A percentile compares a stretch with the other conserved stretches of the same genome.
These are phyloP conservation scores for Solenopsis invicta DNA, from an alignment of 1,140 invertebrate genomes.

Conservation along the genomic window DNA sequence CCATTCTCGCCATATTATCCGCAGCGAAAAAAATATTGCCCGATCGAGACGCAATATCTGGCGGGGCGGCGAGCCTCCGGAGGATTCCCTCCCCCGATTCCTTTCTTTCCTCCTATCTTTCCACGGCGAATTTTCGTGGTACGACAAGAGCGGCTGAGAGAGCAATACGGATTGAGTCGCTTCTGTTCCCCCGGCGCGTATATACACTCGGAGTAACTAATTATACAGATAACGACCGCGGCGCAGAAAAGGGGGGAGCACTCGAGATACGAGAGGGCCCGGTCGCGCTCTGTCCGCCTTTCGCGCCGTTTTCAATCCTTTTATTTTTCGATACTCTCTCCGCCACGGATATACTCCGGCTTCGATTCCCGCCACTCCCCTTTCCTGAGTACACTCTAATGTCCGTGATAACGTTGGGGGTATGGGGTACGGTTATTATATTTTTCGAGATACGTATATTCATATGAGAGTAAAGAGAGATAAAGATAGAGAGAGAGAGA, in stretches of 20 bases:
- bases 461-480: background rate
- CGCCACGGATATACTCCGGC: slow-evolving; percentile 55
- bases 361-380: background rate
- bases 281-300: slow-evolving; percentile 69
- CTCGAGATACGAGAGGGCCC: slow-evolving; percentile 75
- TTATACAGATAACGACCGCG: slow-evolving; percentile 82
- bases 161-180: slow-evolving; percentile 80
- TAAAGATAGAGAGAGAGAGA: background rate
- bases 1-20: slow-evolving; percentile 28
- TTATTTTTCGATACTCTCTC: slow-evolving; percentile 62
- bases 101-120: slow-evolving; percentile 37
- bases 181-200: slow-evolving; percentile 72
- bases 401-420: slow-evolving; percentile 49
- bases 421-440: slow-evolving; percentile 51
- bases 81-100: background rate
- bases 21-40: slow-evolving; percentile 40
- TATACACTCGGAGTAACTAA: slow-evolving; percentile 80
- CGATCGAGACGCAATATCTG: slow-evolving; percentile 35
- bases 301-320: slow-evolving; percentile 61
- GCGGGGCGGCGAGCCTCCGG: background rate
- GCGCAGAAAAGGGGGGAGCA: slow-evolving; percentile 75
- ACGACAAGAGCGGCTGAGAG: background rate
- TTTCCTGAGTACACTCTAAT: slow-evolving; percentile 54
- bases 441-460: slow-evolving; percentile 15
- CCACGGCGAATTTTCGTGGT: background rate